These are phyloP conservation scores for Lithosia quadra DNA, from an alignment of 2,888 invertebrate genomes.

Conservation along the genomic window DNA sequence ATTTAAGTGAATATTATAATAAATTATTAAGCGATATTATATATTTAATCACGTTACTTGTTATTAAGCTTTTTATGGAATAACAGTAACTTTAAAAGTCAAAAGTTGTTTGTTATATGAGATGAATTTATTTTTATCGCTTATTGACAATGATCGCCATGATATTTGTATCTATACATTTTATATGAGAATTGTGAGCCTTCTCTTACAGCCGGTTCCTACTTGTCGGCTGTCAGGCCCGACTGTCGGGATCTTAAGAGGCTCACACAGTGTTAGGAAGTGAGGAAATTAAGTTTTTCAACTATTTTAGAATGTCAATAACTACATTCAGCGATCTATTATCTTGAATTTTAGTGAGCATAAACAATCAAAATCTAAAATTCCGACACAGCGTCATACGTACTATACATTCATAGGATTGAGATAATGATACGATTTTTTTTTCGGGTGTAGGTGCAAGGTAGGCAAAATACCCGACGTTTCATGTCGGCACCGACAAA, in stretches of 20 bases:
- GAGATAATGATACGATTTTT: neutral
- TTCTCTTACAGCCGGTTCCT: neutral
- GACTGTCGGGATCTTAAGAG: neutral
- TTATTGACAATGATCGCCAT: neutral
- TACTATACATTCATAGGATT: neutral
- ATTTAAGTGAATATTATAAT: neutral
- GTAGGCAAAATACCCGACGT: neutral
- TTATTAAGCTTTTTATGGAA: neutral
- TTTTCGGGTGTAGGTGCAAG: neutral
- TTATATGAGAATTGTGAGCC: neutral
- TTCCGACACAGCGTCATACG: conserved; percentile 6
- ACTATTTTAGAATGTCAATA: neutral
- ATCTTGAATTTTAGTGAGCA: conserved; percentile 21
- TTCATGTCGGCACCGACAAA: neutral
- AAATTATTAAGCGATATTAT: neutral
- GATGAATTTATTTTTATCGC: neutral
- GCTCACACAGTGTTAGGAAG: neutral
- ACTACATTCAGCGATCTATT: neutral
- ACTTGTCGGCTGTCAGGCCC: neutral
- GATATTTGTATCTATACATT: neutral
- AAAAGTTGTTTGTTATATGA: neutral
- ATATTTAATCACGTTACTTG: conserved; percentile 12
- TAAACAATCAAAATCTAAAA: conserved; percentile 32
- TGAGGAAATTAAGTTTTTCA: neutral
- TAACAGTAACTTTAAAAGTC: neutral